phyloP scores from a whole-genome alignment of 2,113 vertebrate species.

The Meleagris gallopavo region DNA sequence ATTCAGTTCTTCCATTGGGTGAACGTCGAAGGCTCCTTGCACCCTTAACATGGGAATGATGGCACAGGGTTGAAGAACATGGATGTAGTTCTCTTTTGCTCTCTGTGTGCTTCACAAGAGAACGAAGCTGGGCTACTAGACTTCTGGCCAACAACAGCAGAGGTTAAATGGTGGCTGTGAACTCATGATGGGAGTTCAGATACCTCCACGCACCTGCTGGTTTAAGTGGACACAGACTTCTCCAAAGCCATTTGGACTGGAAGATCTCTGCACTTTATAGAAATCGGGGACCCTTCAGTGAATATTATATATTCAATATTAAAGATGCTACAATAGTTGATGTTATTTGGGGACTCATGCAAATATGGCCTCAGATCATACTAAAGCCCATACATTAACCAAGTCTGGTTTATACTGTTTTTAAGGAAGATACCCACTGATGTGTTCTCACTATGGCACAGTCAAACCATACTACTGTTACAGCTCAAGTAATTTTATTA shows the following conservation, averaged over 20 bases:
- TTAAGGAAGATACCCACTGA: background rate
- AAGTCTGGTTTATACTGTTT: background rate
- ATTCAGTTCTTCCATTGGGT: accelerated
- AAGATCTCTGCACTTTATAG: background rate
- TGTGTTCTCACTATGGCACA: accelerated
- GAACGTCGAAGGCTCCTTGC: background rate
- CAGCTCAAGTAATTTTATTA: background rate
- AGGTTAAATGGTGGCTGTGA: background rate
- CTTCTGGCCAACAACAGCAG: background rate
- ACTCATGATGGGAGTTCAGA: accelerated
- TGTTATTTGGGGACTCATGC: background rate
- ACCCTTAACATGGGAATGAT: background rate
- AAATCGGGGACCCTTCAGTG: background rate
- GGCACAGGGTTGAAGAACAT: background rate
- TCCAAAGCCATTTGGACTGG: background rate
- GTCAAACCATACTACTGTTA: background rate
- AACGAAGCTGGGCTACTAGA: accelerated
- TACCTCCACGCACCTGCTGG: background rate
- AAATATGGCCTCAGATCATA: background rate
- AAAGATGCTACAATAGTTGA: background rate
- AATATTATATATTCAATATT: background rate
- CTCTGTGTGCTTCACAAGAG: accelerated
- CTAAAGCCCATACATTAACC: background rate
- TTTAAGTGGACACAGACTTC: background rate
- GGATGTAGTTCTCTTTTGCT: background rate